phyloP scores from a whole-genome alignment of 2,888 invertebrate species.

The Drosophila tripunctata region DNA sequence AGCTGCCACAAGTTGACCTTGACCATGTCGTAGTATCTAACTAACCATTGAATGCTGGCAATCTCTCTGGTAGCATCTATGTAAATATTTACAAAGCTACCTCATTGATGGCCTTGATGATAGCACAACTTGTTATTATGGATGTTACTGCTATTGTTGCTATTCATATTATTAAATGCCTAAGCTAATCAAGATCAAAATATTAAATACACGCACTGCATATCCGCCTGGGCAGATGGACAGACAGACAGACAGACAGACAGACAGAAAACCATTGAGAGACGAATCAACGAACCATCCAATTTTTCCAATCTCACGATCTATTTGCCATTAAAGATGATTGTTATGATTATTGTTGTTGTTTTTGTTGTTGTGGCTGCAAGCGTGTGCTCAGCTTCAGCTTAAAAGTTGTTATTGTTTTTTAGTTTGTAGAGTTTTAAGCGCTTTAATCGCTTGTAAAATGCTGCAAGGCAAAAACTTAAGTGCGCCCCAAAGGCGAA shows the following conservation, averaged over 20 bases:
- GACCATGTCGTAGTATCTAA: slow-evolving; percentile 43
- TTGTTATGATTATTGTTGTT: slow-evolving; percentile 36
- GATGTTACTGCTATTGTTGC: slow-evolving; percentile 21
- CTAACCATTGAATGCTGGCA: slow-evolving; percentile 26
- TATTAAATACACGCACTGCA: slow-evolving; percentile 40
- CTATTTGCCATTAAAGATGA: slow-evolving; percentile 52
- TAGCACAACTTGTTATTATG: slow-evolving; percentile 17
- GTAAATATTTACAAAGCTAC: slow-evolving; percentile 70
- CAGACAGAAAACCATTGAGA: slow-evolving; percentile 1
- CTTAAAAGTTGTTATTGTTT: slow-evolving; percentile 39
- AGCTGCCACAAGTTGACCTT: slow-evolving; percentile 65
- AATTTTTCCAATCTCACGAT: slow-evolving; percentile 56
- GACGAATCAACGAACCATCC: slow-evolving; percentile 6
- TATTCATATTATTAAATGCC: slow-evolving; percentile 42
- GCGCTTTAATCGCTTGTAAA: slow-evolving; percentile 46
- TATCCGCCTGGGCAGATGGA: slow-evolving; percentile 56
- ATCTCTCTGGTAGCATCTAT: slow-evolving; percentile 59
- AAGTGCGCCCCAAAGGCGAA: slow-evolving; percentile 37
- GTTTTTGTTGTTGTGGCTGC: slow-evolving; percentile 10
- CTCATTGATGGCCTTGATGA: slow-evolving; percentile 62
- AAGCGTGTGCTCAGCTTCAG: slow-evolving; percentile 37
- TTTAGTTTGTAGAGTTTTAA: slow-evolving; percentile 45
- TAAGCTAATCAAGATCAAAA: slow-evolving; percentile 63
- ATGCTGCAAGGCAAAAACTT: slow-evolving; percentile 27
- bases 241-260: slow-evolving; percentile 27